Evolutionary conservation across 2,888 invertebrate genomes (phyloP).

Genomic region (Ormyrus rosae): DNA sequence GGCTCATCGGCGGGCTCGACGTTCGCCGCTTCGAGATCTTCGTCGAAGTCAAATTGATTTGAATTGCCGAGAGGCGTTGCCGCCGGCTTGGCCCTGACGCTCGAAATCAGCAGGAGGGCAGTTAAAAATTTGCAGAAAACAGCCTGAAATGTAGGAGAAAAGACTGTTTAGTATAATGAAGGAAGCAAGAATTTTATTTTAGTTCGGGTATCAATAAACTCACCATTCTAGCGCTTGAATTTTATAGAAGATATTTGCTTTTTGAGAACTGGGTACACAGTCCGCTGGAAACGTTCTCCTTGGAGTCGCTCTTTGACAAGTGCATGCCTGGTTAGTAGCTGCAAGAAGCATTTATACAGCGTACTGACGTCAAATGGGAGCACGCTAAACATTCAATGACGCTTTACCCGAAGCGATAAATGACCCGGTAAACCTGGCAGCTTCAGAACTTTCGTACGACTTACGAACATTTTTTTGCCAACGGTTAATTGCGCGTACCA

Average conservation of each 20-base stretch:
- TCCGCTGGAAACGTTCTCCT: background rate
- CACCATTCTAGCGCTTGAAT: too few species aligned
- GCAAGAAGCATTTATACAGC: slow-evolving; percentile 68
- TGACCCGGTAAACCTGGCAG: slow-evolving; percentile 68
- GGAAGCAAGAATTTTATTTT: too few species aligned
- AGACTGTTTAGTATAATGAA: too few species aligned
- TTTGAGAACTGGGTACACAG: too few species aligned
- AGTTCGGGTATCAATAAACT: too few species aligned
- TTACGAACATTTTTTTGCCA: background rate
- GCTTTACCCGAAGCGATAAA: slow-evolving; percentile 69
- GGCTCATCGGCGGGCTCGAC: background rate
- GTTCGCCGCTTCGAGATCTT: background rate
- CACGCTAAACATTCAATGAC: slow-evolving; percentile 73
- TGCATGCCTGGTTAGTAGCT: slow-evolving; percentile 59
- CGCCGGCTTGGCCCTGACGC: slow-evolving; percentile 4
- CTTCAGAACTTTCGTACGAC: slow-evolving; percentile 17
- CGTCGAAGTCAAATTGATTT: background rate
- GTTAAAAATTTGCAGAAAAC: background rate
- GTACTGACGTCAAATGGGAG: slow-evolving; percentile 72
- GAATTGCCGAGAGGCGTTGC: background rate
- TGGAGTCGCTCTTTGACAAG: slow-evolving; percentile 54
- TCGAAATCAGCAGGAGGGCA: slow-evolving; percentile 3
- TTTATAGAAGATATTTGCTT: too few species aligned
- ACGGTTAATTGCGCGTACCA: slow-evolving; percentile 27
- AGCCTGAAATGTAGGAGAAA: background rate